Base-by-base conservation (phyloP, 2,113 vertebrate genomes). In the Oreotrochilus melanogaster region DNA sequence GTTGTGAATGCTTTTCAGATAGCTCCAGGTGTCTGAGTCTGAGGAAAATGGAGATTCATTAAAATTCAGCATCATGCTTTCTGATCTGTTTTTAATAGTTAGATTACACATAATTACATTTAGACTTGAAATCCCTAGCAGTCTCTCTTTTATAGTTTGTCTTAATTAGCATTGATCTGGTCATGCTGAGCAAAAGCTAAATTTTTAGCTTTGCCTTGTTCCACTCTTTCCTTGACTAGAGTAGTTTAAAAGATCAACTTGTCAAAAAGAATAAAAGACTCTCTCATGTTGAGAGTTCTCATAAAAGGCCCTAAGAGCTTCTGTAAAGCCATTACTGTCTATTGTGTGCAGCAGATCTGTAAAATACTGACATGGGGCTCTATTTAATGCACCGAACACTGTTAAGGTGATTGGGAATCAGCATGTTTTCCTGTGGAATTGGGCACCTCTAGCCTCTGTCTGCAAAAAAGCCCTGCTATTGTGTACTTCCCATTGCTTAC, bases 241-340 rank as follows among this genome's bases (percentile, higher is more conserved):
- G 72, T 61, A 84, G 75, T 93, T 96, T 96, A 96, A 95, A 93
- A 47, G 90, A 93, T 93, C 90, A 89, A 53, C 79, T 93, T 93
- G 92, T 96, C 93, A 94, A 83, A 94, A 93, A 80, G 92, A 90
- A 93, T 94, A 92, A 96, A 93, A 93, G 90, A 88, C 82, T 89
- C 25, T 78, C 71, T 88, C 57, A 25, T 84, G 78, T 92, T 92
- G 90, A 84, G 90, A 96, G 69, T 96, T 96, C 94, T 96, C 53
- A 86, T 84, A 90, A 94, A 93, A 92, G 79, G 43, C 90, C 86
- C 60, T 76, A 61, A 88, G 71, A 93, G 92, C 67, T 94, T 78
- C 45, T 31, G 39, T 30, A 54, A 88, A 66, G 39, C 86, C 56
- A 75, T 95, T 94, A 80, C 81, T 85, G 78, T 87, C 73, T 94